These are phyloP conservation scores for Cheumatopsyche charites DNA, from an alignment of 1,140 invertebrate species.

Conservation along the genomic window DNA sequence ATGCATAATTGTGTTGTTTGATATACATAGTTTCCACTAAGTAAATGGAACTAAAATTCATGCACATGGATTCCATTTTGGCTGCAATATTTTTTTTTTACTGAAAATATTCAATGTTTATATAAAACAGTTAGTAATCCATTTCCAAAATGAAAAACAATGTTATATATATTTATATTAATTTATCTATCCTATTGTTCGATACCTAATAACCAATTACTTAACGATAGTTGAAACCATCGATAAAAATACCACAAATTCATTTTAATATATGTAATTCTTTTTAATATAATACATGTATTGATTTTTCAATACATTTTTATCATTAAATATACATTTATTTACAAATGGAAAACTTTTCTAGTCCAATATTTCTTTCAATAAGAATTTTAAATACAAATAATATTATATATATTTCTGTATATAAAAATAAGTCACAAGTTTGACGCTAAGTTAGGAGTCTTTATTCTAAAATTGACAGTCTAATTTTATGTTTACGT, in stretches of 20 bases:
- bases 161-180: conserved; percentile 42
- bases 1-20: no score
- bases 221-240: conserved; percentile 38
- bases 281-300: conserved; percentile 5
- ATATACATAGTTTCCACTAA: no score
- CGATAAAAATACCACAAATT: conserved; percentile 40
- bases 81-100: no score
- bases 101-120: conserved; percentile 1
- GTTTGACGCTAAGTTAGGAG: conserved; percentile 47
- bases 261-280: not conserved
- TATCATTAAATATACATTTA: not conserved
- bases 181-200: conserved; percentile 48
- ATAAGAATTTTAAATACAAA: conserved; percentile 18
- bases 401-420: conserved; percentile 19
- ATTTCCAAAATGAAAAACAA: conserved; percentile 44
- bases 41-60: no score
- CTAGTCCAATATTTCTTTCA: not conserved
- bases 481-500: conserved; percentile 38
- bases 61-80: no score
- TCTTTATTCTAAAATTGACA: conserved; percentile 47
- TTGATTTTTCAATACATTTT: not conserved
- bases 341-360: conserved; percentile 12
- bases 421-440: conserved; percentile 49
- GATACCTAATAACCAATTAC: conserved; percentile 44
- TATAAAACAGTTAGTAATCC: conserved; percentile 25